Evolutionary conservation across 2,888 invertebrate species (phyloP).

Genomic region (Uropetala carovei): DNA sequence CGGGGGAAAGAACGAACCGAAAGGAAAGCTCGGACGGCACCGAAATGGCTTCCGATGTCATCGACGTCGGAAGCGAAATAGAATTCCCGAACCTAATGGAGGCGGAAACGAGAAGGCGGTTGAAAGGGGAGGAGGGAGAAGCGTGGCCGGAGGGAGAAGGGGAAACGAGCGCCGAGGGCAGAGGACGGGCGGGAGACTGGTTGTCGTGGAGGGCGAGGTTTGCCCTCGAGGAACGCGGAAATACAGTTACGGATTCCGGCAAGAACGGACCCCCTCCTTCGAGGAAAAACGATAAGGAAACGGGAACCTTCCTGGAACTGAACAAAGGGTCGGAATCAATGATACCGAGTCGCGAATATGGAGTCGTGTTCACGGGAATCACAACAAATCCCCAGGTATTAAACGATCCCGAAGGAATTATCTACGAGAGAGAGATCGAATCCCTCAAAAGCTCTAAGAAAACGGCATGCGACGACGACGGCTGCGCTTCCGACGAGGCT

Average conservation of each 20-base stretch:
- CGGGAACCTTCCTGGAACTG: too few relatives aligned
- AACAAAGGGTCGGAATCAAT: too few relatives aligned
- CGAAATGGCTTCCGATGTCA: background rate
- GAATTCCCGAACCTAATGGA: background rate
- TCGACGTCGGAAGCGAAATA: background rate
- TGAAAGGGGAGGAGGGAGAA: background rate
- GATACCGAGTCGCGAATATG: too few relatives aligned
- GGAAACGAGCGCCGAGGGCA: background rate
- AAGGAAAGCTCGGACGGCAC: background rate
- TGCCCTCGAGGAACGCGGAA: background rate
- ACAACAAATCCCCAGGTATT: too few relatives aligned
- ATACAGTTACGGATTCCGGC: background rate
- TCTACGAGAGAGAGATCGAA: conserved; percentile 20
- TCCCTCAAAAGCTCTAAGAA: background rate
- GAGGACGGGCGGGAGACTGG: background rate
- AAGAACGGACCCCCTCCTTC: too few relatives aligned
- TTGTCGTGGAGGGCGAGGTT: background rate
- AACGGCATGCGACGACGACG: background rate
- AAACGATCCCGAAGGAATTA: background rate
- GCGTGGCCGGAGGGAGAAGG: background rate
- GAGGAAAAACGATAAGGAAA: too few relatives aligned
- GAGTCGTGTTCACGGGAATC: too few relatives aligned
- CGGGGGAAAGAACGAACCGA: background rate
- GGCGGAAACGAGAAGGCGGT: background rate
- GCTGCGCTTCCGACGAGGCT: background rate